Conservation (phyloP, 2,888 invertebrate genomes). For the Clunio marinus region DNA sequence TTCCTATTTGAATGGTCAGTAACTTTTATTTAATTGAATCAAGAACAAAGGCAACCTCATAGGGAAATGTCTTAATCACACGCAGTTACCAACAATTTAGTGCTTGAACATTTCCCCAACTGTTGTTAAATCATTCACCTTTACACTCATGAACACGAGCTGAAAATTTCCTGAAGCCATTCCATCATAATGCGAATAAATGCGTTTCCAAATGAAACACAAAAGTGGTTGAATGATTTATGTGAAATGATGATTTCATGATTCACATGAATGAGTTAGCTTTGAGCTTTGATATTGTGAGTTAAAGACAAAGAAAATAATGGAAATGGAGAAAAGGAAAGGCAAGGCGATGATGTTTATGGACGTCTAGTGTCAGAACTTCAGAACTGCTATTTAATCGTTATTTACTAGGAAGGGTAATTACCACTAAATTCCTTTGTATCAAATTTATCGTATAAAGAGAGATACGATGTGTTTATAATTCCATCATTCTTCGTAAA, state of each 20-base stretch:
- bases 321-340: not conserved
- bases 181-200: not conserved
- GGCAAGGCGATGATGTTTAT: not conserved
- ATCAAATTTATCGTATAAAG: not conserved
- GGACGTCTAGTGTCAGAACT: too few relatives aligned
- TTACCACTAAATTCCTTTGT: not conserved
- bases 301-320: not conserved
- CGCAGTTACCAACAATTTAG: constrained; percentile 3
- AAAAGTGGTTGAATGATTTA: too few relatives aligned
- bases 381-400: too few relatives aligned
- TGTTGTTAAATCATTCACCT: constrained; percentile 1
- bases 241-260: not conserved
- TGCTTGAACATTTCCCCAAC: not conserved
- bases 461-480: not conserved
- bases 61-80: constrained; percentile 25
- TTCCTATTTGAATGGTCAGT: not conserved
- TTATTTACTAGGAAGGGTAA: not conserved
- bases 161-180: not conserved
- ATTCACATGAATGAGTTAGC: not conserved
- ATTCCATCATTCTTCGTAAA: too few relatives aligned
- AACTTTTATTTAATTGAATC: not conserved
- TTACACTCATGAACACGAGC: not conserved
- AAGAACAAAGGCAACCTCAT: not conserved
- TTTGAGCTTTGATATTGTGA: not conserved
- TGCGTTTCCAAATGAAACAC: not conserved